phyloP scores from a whole-genome alignment of 2,888 invertebrate species.

The Zygogramma bicolorata region DNA sequence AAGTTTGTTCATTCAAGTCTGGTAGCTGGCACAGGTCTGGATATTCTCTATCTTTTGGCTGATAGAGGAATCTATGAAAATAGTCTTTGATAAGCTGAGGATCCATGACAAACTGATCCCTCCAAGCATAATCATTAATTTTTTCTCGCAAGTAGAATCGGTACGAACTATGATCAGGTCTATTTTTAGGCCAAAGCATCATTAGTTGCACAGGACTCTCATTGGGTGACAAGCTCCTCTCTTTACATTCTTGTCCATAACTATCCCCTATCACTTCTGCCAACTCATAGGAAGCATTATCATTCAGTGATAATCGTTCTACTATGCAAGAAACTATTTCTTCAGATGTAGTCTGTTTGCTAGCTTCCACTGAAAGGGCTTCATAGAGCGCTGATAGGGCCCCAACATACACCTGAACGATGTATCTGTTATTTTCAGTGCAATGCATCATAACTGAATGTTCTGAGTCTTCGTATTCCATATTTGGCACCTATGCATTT shows the following conservation, averaged over 20 bases:
- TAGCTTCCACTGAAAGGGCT: conserved; percentile 90
- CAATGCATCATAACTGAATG: conserved; percentile 41
- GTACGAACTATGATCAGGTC: conserved; percentile 70
- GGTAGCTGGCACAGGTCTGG: conserved; percentile 96
- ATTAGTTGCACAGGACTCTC: conserved; percentile 87
- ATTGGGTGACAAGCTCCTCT: conserved; percentile 84
- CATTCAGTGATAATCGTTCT: conserved; percentile 75
- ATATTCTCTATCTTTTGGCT: conserved; percentile 93
- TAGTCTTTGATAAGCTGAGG: conserved; percentile 93
- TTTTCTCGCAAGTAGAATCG: conserved; percentile 91
- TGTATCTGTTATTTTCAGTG: conserved; percentile 61
- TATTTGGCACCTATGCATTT: conserved; percentile 11
- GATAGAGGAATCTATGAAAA: conserved; percentile 90
- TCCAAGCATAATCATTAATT: conserved; percentile 86
- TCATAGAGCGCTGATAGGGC: conserved; percentile 90
- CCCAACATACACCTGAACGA: conserved; percentile 90
- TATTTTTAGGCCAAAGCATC: conserved; percentile 83
- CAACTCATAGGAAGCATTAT: conserved; percentile 80
- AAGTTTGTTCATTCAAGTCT: conserved; percentile 92
- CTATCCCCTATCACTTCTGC: conserved; percentile 90
- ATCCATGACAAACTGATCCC: conserved; percentile 89
- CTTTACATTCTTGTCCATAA: conserved; percentile 91
- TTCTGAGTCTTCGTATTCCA: background rate
- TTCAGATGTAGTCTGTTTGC: conserved; percentile 91
- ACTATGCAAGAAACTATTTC: conserved; percentile 92